Percentiles rank a stretch among this genome's conserved stretches.
These are phyloP conservation scores for Leptopilina myrica DNA, from an alignment of 2,888 invertebrate genomes.

Conservation along the genomic window DNA sequence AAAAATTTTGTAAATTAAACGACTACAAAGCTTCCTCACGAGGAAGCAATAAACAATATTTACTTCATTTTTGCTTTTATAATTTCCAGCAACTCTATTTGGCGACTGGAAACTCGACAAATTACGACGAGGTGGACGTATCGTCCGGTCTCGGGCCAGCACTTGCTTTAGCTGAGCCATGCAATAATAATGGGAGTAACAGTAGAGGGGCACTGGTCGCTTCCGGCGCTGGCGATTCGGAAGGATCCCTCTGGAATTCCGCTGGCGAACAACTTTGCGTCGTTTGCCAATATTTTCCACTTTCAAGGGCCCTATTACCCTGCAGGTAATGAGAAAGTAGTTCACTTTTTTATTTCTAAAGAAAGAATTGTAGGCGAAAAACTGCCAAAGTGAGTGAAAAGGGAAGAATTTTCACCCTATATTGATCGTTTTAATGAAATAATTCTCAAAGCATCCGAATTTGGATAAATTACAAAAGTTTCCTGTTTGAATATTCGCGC, in stretches of 20 bases:
- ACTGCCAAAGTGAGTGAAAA: too few relatives aligned
- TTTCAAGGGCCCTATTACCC: conserved; percentile 88
- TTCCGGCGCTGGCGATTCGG: conserved; percentile 75
- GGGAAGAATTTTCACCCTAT: too few relatives aligned
- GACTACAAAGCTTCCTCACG: too few relatives aligned
- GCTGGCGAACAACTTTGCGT: conserved; percentile 85
- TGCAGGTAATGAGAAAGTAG: conserved; percentile 76
- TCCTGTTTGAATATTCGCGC: too few relatives aligned
- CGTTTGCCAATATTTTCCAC: conserved; percentile 88
- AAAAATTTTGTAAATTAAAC: too few relatives aligned
- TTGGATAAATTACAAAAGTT: too few relatives aligned
- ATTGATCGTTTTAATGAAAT: too few relatives aligned
- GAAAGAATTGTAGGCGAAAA: too few relatives aligned
- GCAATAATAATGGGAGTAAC: conserved; percentile 68
- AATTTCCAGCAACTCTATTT: conserved; percentile 84
- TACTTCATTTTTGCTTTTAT: too few relatives aligned
- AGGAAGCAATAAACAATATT: too few relatives aligned
- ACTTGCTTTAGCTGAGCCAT: conserved; percentile 79
- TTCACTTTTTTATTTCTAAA: conserved; percentile 18
- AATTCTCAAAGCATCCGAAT: too few relatives aligned
- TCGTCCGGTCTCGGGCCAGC: conserved; percentile 72
- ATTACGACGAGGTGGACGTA: conserved; percentile 78
- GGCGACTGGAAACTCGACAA: conserved; percentile 83
- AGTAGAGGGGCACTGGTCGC: conserved; percentile 70
- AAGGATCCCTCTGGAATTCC: conserved; percentile 79